Conservation (phyloP, 2,113 vertebrate species). For the Narcine bancroftii region DNA sequence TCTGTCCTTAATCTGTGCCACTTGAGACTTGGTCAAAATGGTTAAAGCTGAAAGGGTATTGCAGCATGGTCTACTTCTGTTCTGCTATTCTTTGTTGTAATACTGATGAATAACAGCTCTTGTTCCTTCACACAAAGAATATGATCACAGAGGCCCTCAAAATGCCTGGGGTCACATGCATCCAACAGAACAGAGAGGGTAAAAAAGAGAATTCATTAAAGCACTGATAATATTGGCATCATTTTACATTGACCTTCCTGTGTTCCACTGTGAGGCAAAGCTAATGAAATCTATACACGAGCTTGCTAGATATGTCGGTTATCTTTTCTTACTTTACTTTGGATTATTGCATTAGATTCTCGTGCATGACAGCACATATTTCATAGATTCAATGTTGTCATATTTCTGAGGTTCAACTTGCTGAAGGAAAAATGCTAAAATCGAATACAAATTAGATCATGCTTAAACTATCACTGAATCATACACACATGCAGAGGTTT, state of each 20-base stretch:
- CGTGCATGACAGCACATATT: slow-evolving; percentile 29
- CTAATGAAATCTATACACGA: slow-evolving; percentile 36
- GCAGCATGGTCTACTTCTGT: slow-evolving; percentile 1
- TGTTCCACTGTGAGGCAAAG: slow-evolving; percentile 23
- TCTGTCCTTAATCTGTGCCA: neutral
- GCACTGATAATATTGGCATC: slow-evolving; percentile 32
- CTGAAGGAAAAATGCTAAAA: neutral
- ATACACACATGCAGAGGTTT: neutral
- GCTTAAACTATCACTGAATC: neutral
- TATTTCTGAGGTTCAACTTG: neutral
- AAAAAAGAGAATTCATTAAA: slow-evolving; percentile 36
- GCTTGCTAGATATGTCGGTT: slow-evolving; percentile 33
- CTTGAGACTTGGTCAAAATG: slow-evolving; percentile 20
- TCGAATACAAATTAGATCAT: slow-evolving; percentile 26
- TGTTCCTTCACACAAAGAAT: slow-evolving; percentile 31
- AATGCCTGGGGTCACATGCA: slow-evolving; percentile 31
- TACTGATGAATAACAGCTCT: slow-evolving; percentile 30
- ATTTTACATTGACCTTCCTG: slow-evolving; percentile 32
- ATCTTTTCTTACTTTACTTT: slow-evolving; percentile 35
- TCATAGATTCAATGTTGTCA: slow-evolving; percentile 12
- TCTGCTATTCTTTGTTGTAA: slow-evolving; percentile 28
- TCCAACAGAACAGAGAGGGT: slow-evolving; percentile 31
- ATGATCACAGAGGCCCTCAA: slow-evolving; percentile 29
- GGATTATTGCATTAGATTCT: slow-evolving; percentile 35
- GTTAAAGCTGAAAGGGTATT: slow-evolving; percentile 11